Conservation (phyloP, 2,888 invertebrate genomes). For the Boloria euphrosyne region DNA sequence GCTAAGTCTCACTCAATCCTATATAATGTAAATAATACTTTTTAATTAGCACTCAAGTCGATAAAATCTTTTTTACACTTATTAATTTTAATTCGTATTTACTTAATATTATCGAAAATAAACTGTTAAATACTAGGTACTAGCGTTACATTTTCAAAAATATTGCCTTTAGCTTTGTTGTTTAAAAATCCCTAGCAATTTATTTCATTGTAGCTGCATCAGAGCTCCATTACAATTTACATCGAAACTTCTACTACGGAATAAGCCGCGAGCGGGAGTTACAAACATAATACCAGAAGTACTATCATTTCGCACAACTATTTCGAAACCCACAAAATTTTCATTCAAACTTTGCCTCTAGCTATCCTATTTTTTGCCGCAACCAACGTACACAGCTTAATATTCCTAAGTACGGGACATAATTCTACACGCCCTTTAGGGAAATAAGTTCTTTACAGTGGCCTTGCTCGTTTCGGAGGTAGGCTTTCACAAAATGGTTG, state of each 20-base stretch:
- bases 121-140: too few relatives aligned
- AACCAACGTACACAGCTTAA: slow-evolving; percentile 39
- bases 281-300: slow-evolving; percentile 40
- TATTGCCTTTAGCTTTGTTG: background rate
- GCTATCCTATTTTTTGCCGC: slow-evolving; percentile 38
- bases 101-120: too few relatives aligned
- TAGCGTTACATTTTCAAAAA: too few relatives aligned
- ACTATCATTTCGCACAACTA: slow-evolving; percentile 41
- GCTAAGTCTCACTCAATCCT: too few relatives aligned
- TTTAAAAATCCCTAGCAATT: slow-evolving; percentile 21
- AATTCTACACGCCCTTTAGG: slow-evolving; percentile 43
- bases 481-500: slow-evolving; percentile 39
- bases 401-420: slow-evolving; percentile 42
- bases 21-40: too few relatives aligned
- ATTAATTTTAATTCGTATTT: too few relatives aligned
- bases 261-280: slow-evolving; percentile 36
- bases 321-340: slow-evolving; percentile 42
- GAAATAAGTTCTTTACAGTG: slow-evolving; percentile 44
- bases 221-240: slow-evolving; percentile 36
- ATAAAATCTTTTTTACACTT: too few relatives aligned
- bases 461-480: slow-evolving; percentile 38
- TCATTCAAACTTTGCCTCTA: slow-evolving; percentile 39
- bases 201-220: slow-evolving; percentile 26
- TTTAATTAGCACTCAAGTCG: too few relatives aligned
- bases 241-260: slow-evolving; percentile 35